Base-by-base conservation (phyloP, 1,140 invertebrate species). In the Marisa cornuarietis region DNA sequence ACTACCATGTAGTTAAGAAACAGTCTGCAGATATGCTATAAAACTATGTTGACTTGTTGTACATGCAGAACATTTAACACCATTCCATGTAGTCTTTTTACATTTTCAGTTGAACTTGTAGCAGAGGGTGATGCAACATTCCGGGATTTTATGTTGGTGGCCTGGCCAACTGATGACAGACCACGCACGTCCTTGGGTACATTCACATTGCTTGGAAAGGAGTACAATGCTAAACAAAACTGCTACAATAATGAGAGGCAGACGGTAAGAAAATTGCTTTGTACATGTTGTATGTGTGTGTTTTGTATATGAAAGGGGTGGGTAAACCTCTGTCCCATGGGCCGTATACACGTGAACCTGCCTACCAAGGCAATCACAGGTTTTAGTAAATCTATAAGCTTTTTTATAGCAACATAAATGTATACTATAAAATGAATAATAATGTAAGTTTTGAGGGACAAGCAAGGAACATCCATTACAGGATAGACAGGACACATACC, bases 91-190 rank as follows among this genome's bases (percentile, higher is more conserved):
- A 14, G 73, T 62, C 16, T 61, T 31, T 75, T n/a, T 51, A 42
- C 6, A 62, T n/a, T 77, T 79, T 61, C 81, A 84, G 83, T 84
- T 62, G 80, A 81, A 31, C 51, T 84, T 54, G 65, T 75, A 24
- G 66, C 71, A 42, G 71, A 65, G 20, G 54, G 62, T 10, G 69
- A 71, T 11, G 24, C 66, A 13, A 61, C 10, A 14, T 84, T 82
- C 71, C 76, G 81, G 11, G 77, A 81, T 26, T 84, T 84, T 72
- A 79, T 84, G 49, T 51, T 84, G 22, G 76, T 68, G 16, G 83
- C 83, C 31, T 84, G 72, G 61, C 22, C 58, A 10, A 52, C 79
- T 18, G 75, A 79, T 18, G 62, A 54, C 52, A 66, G 49, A 4
- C 62, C 61, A 13, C 69, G 66, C 16, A 72, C 24, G 22, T 78